Base-by-base conservation (phyloP, 2,797 vertebrate species). In the Poecilia picta region DNA sequence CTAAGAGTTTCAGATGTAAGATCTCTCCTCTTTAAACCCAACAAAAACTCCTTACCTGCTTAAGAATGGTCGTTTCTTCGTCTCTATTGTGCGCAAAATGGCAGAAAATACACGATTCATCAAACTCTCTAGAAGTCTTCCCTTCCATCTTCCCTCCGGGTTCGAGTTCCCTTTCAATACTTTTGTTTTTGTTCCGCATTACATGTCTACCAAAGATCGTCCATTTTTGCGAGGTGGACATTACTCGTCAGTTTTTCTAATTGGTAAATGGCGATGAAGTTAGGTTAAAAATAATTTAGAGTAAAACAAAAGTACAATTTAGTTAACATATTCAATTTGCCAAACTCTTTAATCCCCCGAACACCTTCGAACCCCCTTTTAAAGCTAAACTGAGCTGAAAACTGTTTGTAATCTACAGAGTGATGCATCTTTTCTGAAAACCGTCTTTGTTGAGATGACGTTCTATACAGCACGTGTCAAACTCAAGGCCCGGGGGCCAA, bases 81-180 rank as follows among this genome's bases (percentile, higher is more conserved):
- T 93, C 91, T 66, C 8, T 7, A 0, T 33, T 80, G 10, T 33
- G 81, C 18, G 89, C 87, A 47, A 94, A 92, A 3, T 43, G 25
- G 75, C 93, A 94, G 81, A 95, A 95, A 78, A 83, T 72, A 83
- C 93, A 94, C 0, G 2, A 25, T 31, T 86, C 11, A 0, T 11
- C 49, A 2, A 0, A 10, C 55, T 43, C n/a, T 31, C 15, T 4
- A 7, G 2, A 0, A 36, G 2, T 0, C 16, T 12, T 0, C 5
- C 3, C 4, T 31, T 8, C 57, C 57, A 62, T 62, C 13, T 16
- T 62, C 5, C n/a, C 2, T 62, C 2, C 12, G 0, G 57, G 0
- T 0, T 36, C 23, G 51, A 25, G 20, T 45, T 43, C 1, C 43
- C 39, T 13, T 68, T 68, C 2, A 20, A 33, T 4, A 25, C 0